phyloP scores from a whole-genome alignment of 2,113 vertebrate genomes.

The Castor canadensis region DNA sequence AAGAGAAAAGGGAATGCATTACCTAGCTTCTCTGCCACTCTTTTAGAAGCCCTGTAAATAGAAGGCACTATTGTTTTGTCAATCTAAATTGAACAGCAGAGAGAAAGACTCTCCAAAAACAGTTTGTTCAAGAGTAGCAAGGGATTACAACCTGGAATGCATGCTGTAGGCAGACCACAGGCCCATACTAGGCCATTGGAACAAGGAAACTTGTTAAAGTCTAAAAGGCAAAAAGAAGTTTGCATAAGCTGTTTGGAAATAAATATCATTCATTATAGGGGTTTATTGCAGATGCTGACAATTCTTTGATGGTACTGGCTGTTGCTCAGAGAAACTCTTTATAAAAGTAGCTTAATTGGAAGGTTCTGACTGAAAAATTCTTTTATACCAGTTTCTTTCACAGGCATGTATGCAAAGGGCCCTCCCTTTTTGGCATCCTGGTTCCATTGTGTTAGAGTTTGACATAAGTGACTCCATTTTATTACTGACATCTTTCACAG shows the following conservation, averaged over 20 bases:
- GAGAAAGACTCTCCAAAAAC: neutral
- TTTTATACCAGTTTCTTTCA: neutral
- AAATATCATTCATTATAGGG: neutral
- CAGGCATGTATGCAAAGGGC: neutral
- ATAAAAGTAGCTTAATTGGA: neutral
- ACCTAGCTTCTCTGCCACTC: fast-evolving
- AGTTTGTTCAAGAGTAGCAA: neutral
- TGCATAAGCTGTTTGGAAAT: neutral
- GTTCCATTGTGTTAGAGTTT: neutral
- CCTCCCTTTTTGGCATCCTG: neutral
- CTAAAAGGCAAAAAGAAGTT: neutral
- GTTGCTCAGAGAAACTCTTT: neutral
- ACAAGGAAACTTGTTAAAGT: neutral
- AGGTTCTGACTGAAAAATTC: neutral
- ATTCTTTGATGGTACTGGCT: neutral
- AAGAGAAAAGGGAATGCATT: too few relatives aligned
- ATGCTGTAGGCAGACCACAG: neutral
- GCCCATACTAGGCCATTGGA: neutral
- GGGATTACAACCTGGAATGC: neutral
- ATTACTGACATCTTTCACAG: neutral
- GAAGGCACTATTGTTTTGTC: neutral
- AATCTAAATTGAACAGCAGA: neutral
- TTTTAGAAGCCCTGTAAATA: neutral
- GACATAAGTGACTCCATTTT: neutral
- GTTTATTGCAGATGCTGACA: neutral